These are phyloP conservation scores for Pelagia noctiluca DNA, from an alignment of 30 jellyfish, hydroid and myxozoan species.

Conservation along the genomic window DNA sequence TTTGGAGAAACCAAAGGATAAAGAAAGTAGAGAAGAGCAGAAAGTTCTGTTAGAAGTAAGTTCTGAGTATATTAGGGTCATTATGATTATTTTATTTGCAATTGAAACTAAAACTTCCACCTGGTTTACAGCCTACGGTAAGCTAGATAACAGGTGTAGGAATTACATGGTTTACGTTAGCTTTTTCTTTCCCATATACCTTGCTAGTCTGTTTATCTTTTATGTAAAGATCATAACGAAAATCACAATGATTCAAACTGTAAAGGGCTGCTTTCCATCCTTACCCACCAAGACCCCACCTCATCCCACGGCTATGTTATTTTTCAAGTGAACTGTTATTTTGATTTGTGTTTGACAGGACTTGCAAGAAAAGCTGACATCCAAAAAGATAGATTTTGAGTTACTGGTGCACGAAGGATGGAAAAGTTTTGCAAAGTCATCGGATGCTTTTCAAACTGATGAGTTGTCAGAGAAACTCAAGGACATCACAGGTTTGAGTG, in stretches of 20 bases:
- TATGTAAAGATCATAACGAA: too few relatives aligned
- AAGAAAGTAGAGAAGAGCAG: constrained; percentile 33
- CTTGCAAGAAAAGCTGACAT: constrained; percentile 55
- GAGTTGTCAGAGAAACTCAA: constrained; percentile 24
- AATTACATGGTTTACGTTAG: too few relatives aligned
- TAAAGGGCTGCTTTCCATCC: too few relatives aligned
- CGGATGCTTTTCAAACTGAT: constrained; percentile 21
- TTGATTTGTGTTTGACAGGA: background rate
- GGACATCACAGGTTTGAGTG: constrained; percentile 42
- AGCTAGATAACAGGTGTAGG: too few relatives aligned
- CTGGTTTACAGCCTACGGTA: too few relatives aligned
- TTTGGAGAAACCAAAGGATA: constrained; percentile 56
- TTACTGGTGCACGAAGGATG: constrained; percentile 66
- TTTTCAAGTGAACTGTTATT: background rate
- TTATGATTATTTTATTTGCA: too few relatives aligned
- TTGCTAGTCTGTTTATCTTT: too few relatives aligned
- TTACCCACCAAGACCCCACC: too few relatives aligned
- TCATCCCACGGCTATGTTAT: too few relatives aligned
- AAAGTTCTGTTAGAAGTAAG: constrained; percentile 54
- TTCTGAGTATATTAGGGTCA: background rate
- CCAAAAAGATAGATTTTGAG: constrained; percentile 54
- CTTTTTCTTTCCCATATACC: too few relatives aligned
- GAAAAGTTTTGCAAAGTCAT: constrained; percentile 42
- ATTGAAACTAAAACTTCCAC: too few relatives aligned
- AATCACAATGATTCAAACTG: too few relatives aligned